Percentiles rank a stretch among this genome's conserved stretches.
Conservation (phyloP, 2,113 vertebrate genomes). For the Sander lucioperca region DNA sequence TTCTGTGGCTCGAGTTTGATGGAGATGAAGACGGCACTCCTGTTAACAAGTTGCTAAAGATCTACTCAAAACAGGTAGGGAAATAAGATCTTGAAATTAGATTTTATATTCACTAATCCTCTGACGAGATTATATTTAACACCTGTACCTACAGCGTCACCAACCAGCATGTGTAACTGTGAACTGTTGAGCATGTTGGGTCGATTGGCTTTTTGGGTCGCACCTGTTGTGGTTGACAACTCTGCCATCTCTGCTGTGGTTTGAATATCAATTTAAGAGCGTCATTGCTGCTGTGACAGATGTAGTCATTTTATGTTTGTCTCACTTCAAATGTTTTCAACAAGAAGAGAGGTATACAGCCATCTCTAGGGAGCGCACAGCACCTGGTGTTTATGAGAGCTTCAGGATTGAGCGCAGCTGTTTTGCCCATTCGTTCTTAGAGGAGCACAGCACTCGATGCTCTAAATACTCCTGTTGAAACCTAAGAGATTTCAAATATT, state of each 20-base stretch:
- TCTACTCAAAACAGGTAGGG: constrained; percentile 93
- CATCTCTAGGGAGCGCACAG: not conserved
- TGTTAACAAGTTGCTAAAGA: constrained; percentile 92
- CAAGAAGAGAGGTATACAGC: not conserved
- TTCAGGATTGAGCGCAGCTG: constrained; percentile 15
- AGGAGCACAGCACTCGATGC: constrained; percentile 4
- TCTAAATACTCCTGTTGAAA: not conserved
- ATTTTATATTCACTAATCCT: not conserved
- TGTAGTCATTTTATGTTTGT: constrained; percentile 10
- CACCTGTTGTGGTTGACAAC: not conserved
- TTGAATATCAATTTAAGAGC: not conserved
- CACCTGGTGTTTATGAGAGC: constrained; percentile 18
- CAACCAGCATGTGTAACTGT: no score
- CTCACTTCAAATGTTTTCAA: constrained; percentile 25
- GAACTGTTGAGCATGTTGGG: not conserved
- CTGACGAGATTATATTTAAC: not conserved
- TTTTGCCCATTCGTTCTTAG: not conserved
- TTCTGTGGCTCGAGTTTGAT: constrained; percentile 94
- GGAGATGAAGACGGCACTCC: constrained; percentile 89
- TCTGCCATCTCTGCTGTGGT: not conserved
- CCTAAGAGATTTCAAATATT: not conserved
- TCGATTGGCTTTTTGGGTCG: not conserved
- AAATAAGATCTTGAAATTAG: not conserved
- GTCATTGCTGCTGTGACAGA: not conserved
- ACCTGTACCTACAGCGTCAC: not conserved